Conservation (phyloP, 2,888 invertebrate species). For the Mesoligia furuncula region DNA sequence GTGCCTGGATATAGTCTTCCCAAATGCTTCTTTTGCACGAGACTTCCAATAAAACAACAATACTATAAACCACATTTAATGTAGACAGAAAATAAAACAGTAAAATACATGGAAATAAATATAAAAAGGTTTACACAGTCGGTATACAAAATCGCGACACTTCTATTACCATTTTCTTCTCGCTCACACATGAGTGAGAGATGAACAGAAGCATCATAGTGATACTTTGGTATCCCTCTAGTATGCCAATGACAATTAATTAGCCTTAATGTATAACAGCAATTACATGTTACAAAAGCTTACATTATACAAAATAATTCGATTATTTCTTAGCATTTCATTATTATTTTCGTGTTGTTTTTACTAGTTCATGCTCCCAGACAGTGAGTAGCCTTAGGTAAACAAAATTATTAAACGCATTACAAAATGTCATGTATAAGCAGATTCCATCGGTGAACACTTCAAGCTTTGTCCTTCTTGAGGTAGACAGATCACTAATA, state of each 20-base stretch:
- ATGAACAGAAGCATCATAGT: constrained; percentile 11
- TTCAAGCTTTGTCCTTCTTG: constrained; percentile 51
- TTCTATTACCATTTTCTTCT: background rate
- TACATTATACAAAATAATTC: constrained; percentile 23
- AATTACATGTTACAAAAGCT: constrained; percentile 44
- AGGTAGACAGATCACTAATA: constrained; percentile 54
- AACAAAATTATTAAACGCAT: constrained; percentile 19
- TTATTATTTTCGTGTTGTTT: background rate
- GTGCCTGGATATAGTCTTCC: background rate
- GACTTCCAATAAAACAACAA: constrained; percentile 27
- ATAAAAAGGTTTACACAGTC: constrained; percentile 22
- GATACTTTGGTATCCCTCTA: background rate
- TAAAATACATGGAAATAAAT: constrained; percentile 15
- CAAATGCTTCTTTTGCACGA: background rate
- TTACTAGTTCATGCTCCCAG: constrained; percentile 12
- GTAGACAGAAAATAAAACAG: constrained; percentile 14
- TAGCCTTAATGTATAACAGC: constrained; percentile 35
- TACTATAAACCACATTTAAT: constrained; percentile 33
- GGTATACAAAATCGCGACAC: background rate
- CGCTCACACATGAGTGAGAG: constrained; percentile 13
- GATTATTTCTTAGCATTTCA: constrained; percentile 1
- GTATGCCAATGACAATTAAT: constrained; percentile 5
- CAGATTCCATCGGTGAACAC: constrained; percentile 47
- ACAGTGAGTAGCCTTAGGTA: background rate
- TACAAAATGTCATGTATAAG: constrained; percentile 21